Conservation (phyloP, 2,113 vertebrate species). For the Ageneiosus marmoratus region DNA sequence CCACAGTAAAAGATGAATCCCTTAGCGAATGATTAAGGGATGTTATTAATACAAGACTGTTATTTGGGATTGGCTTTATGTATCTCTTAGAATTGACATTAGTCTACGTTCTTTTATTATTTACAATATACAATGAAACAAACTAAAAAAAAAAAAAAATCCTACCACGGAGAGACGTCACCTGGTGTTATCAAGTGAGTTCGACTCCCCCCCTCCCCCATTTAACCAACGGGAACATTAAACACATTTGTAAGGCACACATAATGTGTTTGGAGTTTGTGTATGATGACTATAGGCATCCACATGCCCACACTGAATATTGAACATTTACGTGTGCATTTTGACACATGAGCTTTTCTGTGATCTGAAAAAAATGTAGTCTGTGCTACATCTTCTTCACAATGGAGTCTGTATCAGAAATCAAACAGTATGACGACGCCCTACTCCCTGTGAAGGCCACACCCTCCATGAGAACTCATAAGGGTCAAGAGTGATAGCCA, state of each 20-base stretch:
- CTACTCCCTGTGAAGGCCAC: background rate
- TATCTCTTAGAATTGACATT: conserved; percentile 67
- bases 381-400: background rate
- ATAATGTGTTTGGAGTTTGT: conserved; percentile 22
- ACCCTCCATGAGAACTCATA: background rate
- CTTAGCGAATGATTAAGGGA: background rate
- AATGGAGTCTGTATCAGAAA: background rate
- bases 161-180: conserved; percentile 51
- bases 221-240: conserved; percentile 17
- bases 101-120: conserved; percentile 70
- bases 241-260: conserved; percentile 43
- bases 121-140: conserved; percentile 72
- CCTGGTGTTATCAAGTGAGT: conserved; percentile 46
- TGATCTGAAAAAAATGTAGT: background rate
- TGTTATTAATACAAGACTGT: conserved; percentile 37
- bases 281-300: background rate
- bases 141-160: conserved; percentile 37
- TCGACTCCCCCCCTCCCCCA: background rate
- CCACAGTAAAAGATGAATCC: background rate
- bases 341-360: background rate
- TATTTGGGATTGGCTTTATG: conserved; percentile 48
- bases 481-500: background rate
- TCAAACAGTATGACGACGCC: background rate
- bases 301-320: background rate
- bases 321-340: background rate